Percentiles rank a stretch among this genome's conserved stretches.
Evolutionary conservation across 2,888 invertebrate genomes (phyloP).

Genomic region (Amiota mariae): DNA sequence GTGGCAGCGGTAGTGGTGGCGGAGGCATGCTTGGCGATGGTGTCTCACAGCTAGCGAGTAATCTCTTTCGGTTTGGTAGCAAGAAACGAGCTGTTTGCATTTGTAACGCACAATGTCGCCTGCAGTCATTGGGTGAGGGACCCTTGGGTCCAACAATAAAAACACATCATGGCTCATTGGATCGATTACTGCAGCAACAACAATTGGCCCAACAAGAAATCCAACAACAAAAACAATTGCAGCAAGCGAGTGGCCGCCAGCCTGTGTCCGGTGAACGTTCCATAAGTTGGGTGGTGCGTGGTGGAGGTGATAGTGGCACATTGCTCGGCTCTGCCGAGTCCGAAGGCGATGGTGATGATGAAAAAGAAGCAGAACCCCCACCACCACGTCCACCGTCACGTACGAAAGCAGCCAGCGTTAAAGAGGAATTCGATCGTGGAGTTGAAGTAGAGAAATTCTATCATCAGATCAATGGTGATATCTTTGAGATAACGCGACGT

Average conservation of each 20-base stretch:
- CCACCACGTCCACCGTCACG: conserved; percentile 61
- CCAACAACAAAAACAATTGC: conserved; percentile 45
- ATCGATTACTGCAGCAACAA: conserved; percentile 70
- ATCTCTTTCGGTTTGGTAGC: conserved; percentile 72
- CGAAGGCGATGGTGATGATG: conserved; percentile 60
- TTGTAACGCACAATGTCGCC: conserved; percentile 72
- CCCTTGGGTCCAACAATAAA: conserved; percentile 67
- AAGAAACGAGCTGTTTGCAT: conserved; percentile 72
- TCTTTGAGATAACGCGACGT: conserved; percentile 72
- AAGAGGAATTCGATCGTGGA: conserved; percentile 71
- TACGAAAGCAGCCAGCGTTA: conserved; percentile 55
- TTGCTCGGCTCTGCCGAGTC: conserved; percentile 59
- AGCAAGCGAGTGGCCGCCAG: conserved; percentile 15
- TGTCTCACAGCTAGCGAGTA: conserved; percentile 71
- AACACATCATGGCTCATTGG: conserved; percentile 72
- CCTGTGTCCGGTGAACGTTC: conserved; percentile 59
- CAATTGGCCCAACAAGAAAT: conserved; percentile 37
- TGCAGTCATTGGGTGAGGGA: conserved; percentile 68
- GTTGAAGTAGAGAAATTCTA: conserved; percentile 74
- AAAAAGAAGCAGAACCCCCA: conserved; percentile 50
- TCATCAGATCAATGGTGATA: conserved; percentile 73
- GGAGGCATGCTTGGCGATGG: conserved; percentile 69
- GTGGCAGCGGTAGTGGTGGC: conserved; percentile 63
- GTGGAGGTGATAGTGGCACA: conserved; percentile 59
- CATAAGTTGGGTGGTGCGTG: conserved; percentile 63